Evolutionary conservation across 2,113 vertebrate genomes (phyloP).

Genomic region (Indicator maculatus): DNA sequence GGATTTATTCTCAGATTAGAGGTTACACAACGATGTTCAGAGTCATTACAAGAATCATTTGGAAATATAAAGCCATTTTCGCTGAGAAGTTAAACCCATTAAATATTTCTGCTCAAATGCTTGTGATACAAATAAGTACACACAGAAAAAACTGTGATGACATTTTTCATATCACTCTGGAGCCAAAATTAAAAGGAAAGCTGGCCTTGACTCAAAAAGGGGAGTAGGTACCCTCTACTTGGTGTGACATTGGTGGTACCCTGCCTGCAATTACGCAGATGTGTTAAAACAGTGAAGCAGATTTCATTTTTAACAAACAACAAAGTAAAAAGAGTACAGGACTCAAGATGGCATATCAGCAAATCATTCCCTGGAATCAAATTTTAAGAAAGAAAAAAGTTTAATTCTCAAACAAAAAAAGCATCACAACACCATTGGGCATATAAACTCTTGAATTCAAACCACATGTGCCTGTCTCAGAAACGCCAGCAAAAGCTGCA

Average conservation of each 20-base stretch:
- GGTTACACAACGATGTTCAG: neutral
- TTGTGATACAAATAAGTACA: neutral
- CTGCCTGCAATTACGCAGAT: neutral
- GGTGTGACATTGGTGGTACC: rapidly evolving
- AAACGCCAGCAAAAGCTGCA: neutral
- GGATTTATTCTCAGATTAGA: conserved; percentile 35
- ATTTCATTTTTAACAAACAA: neutral
- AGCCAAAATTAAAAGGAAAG: neutral
- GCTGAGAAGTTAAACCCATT: neutral
- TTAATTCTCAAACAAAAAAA: neutral
- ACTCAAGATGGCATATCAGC: neutral
- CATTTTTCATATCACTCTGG: neutral
- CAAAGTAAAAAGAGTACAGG: neutral
- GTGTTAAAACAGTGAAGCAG: neutral
- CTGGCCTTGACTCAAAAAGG: neutral
- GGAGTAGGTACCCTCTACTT: neutral
- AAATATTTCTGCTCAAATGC: neutral
- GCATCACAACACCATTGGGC: neutral
- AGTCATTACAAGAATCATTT: neutral
- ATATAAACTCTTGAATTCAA: conserved; percentile 23
- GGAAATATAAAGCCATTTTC: conserved; percentile 1
- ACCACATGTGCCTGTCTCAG: neutral
- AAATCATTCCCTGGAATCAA: conserved; percentile 4
- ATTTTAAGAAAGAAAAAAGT: neutral
- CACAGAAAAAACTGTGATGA: neutral